A percentile compares a stretch with the other conserved stretches of the same genome.
Conservation (phyloP, 2,797 vertebrate genomes). For the Acanthiza pusilla region DNA sequence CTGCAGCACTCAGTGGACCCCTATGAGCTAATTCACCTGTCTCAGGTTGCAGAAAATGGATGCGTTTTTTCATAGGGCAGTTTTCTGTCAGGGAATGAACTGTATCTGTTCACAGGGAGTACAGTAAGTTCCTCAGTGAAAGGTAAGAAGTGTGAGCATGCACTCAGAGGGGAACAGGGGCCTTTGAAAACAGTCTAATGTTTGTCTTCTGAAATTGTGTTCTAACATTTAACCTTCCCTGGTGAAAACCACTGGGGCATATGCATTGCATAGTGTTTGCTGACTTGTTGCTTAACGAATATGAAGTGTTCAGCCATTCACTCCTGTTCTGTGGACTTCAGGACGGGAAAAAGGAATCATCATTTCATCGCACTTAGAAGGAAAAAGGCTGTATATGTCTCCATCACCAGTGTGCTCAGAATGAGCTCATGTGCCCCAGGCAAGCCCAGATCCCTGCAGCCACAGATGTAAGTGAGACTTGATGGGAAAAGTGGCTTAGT, state of each 20-base stretch:
- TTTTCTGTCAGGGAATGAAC: neutral
- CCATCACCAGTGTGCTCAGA: neutral
- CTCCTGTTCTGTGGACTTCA: neutral
- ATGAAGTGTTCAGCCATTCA: neutral
- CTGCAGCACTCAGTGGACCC: neutral
- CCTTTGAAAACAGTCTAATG: neutral
- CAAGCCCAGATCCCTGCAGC: neutral
- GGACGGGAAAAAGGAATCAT: neutral
- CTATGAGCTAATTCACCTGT: neutral
- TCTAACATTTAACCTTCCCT: neutral
- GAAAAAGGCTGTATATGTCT: neutral
- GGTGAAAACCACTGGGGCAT: neutral
- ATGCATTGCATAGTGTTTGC: neutral
- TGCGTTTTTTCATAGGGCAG: neutral
- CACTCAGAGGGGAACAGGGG: neutral
- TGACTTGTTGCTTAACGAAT: neutral
- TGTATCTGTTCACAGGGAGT: neutral
- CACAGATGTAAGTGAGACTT: neutral
- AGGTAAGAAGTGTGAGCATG: neutral
- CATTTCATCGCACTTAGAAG: neutral
- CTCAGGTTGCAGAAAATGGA: neutral
- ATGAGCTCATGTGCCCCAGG: neutral
- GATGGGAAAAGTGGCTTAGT: neutral
- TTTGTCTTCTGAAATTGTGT: neutral
- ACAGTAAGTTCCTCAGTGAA: neutral